Percentiles rank a stretch among this genome's conserved stretches.
These are phyloP conservation scores for Choloepus hoffmanni DNA, from an alignment of 2,113 vertebrate genomes.

Conservation along the genomic window DNA sequence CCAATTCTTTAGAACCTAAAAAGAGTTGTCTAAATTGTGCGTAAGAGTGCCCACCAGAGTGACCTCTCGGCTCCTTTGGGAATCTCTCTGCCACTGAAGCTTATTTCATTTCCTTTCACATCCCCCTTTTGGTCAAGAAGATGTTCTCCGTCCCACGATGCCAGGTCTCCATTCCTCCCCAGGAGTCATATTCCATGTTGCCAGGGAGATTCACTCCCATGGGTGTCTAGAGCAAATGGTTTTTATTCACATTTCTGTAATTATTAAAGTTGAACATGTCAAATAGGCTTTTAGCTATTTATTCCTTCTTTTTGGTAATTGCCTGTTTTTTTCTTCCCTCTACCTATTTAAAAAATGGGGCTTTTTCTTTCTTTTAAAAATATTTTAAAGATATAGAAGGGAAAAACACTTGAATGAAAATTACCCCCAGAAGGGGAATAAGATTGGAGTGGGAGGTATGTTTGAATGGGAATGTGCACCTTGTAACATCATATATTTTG, in stretches of 20 bases:
- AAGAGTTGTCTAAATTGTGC: too few relatives aligned
- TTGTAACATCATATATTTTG: slow-evolving; percentile 24
- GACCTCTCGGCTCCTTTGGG: too few relatives aligned
- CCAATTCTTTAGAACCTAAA: too few relatives aligned
- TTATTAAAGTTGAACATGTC: slow-evolving; percentile 44
- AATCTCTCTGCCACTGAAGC: too few relatives aligned
- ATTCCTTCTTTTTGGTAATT: background rate
- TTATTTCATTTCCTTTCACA: too few relatives aligned
- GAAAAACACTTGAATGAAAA: background rate
- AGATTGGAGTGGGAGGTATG: background rate
- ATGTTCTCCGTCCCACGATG: too few relatives aligned
- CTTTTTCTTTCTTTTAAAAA: slow-evolving; percentile 2
- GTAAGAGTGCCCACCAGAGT: too few relatives aligned
- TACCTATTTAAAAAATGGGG: background rate
- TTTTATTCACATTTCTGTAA: slow-evolving; percentile 2
- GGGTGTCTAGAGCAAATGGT: background rate
- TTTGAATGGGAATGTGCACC: background rate
- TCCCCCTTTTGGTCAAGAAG: too few relatives aligned
- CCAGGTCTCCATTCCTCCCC: too few relatives aligned
- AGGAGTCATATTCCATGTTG: too few relatives aligned
- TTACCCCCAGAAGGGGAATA: background rate
- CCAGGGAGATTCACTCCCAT: too few relatives aligned
- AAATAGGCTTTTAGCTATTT: slow-evolving; percentile 6
- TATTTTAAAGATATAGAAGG: background rate
- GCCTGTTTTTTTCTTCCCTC: background rate